A percentile compares a stretch with the other conserved stretches of the same genome.
phyloP scores from a whole-genome alignment of 2,888 invertebrate species.

The Marasmarcha lunaedactyla region DNA sequence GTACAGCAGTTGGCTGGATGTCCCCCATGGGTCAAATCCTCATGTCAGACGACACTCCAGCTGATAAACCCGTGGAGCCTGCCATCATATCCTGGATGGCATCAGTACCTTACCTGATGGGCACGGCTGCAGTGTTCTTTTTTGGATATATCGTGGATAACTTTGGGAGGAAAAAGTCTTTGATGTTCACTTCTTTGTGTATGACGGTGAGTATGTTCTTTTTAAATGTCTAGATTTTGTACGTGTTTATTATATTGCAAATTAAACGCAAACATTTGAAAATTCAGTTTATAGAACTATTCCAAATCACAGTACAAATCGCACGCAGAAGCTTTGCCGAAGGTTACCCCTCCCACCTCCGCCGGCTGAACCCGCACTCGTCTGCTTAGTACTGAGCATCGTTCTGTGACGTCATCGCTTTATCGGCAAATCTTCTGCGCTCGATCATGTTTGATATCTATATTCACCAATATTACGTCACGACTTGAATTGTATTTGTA shows the following conservation, averaged over 20 bases:
- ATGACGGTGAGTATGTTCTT: constrained; percentile 53
- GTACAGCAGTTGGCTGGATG: constrained; percentile 67
- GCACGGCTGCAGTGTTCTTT: constrained; percentile 62
- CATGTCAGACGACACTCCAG: constrained; percentile 51
- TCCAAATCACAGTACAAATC: too few species aligned
- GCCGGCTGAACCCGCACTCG: too few species aligned
- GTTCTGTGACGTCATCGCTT: too few species aligned
- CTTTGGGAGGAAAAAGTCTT: constrained; percentile 61
- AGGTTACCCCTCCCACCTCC: too few species aligned
- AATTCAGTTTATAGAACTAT: too few species aligned
- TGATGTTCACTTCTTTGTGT: constrained; percentile 48
- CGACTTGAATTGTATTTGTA: too few species aligned
- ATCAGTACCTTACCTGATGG: constrained; percentile 66
- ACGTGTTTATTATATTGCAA: constrained; percentile 1
- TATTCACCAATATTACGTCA: too few species aligned
- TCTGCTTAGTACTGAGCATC: too few species aligned
- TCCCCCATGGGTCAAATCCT: constrained; percentile 66
- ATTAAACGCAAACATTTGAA: not conserved
- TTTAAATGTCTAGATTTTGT: too few species aligned
- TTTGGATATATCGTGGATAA: constrained; percentile 65
- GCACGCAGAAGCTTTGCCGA: too few species aligned
- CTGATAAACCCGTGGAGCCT: constrained; percentile 44
- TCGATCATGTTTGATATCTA: too few species aligned
- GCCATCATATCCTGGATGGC: constrained; percentile 70
- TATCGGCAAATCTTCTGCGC: too few species aligned